Evolutionary conservation across 2,113 vertebrate genomes (phyloP).

Genomic region (Crotalus viridis): DNA sequence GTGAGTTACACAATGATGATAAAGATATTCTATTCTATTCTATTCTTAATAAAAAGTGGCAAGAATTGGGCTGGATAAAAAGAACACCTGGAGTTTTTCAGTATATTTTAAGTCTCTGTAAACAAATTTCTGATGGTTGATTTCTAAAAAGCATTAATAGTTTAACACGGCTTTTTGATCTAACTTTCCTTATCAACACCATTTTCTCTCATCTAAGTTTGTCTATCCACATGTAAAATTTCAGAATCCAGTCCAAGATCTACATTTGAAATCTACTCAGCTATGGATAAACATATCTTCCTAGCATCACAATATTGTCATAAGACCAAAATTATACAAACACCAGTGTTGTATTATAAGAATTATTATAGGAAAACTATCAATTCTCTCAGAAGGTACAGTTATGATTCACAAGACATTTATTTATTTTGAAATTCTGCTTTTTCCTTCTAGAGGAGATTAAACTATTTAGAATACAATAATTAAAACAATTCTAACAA

Average conservation of each 20-base stretch:
- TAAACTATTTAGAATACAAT: neutral
- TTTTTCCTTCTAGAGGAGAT: neutral
- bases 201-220: neutral
- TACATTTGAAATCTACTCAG: neutral
- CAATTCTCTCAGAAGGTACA: neutral
- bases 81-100: neutral
- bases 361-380: neutral
- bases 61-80: neutral
- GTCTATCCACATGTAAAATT: neutral
- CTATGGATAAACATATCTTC: neutral
- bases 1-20: too few species aligned
- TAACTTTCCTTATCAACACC: neutral
- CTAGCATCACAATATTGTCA: neutral
- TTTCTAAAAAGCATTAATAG: neutral
- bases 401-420: neutral
- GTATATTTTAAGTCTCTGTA: neutral
- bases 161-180: neutral
- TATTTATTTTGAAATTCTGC: neutral
- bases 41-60: neutral
- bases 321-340: neutral
- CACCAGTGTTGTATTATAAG: neutral
- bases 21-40: too few species aligned
- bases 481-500: neutral
- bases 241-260: neutral
- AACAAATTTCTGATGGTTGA: neutral